A percentile compares a stretch with the other conserved stretches of the same genome.
phyloP scores from a whole-genome alignment of 2,888 invertebrate genomes.

The Danaus chrysippus region DNA sequence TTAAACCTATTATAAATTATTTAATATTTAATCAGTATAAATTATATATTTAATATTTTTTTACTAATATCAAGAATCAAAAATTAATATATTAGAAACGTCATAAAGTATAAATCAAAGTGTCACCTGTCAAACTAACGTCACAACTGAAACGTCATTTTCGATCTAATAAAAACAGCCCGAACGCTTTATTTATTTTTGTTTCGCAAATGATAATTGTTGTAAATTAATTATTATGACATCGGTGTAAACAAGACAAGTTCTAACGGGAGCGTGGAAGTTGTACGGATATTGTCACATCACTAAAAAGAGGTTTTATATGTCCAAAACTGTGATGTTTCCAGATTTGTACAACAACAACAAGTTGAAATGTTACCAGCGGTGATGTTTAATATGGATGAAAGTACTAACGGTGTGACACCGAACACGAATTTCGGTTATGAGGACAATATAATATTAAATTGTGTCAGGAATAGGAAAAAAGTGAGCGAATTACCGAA shows the following conservation, averaged over 20 bases:
- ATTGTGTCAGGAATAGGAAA: conserved; percentile 77
- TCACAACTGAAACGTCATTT: conserved; percentile 17
- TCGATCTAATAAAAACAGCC: conserved; percentile 15
- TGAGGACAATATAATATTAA: conserved; percentile 68
- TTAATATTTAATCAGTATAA: too few species aligned
- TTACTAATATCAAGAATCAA: too few species aligned
- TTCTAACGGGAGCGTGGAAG: conserved; percentile 47
- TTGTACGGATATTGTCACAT: conserved; percentile 41
- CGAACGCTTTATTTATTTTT: conserved; percentile 29
- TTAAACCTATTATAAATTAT: too few species aligned
- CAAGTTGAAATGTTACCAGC: conserved; percentile 68
- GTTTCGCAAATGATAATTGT: conserved; percentile 24
- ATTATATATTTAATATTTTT: too few species aligned
- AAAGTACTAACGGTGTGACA: conserved; percentile 47
- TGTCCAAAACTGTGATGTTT: conserved; percentile 55
- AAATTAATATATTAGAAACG: too few species aligned
- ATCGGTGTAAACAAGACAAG: conserved; percentile 51
- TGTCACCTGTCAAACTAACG: conserved; percentile 15
- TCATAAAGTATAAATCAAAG: conserved; percentile 11
- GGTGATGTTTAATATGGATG: conserved; percentile 72
- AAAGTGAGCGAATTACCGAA: conserved; percentile 84
- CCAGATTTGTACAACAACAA: conserved; percentile 56
- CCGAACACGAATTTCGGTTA: conserved; percentile 40
- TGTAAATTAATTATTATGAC: conserved; percentile 27
- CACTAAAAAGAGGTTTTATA: conserved; percentile 43